A percentile compares a stretch with the other conserved stretches of the same genome.
Conservation (phyloP, 2,113 vertebrate species). For the Mystacornis crossleyi region DNA sequence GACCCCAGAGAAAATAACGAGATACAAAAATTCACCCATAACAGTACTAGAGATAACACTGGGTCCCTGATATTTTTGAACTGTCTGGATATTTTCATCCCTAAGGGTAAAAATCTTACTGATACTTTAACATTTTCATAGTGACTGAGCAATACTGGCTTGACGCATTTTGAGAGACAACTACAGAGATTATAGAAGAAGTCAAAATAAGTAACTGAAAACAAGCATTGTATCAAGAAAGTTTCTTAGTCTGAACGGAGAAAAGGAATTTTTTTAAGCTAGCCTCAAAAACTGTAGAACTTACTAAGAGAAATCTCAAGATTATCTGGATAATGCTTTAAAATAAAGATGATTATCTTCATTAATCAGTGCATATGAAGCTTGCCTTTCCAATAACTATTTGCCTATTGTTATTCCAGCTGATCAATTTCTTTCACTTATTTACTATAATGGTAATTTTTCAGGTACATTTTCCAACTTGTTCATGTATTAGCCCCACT, state of each 20-base stretch:
- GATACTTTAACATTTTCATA: not conserved
- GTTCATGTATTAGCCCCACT: not conserved
- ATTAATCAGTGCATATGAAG: not conserved
- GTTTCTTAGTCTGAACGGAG: not conserved
- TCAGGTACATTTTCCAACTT: not conserved
- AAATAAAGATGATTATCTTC: not conserved
- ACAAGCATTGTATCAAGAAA: not conserved
- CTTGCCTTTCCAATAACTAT: not conserved
- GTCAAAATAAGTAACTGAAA: not conserved
- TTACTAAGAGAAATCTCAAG: not conserved
- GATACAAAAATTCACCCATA: not conserved
- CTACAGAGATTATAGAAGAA: not conserved
- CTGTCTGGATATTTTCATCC: not conserved
- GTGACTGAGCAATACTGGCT: not conserved
- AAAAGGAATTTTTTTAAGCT: not conserved
- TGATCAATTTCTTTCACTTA: not conserved
- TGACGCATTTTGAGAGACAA: not conserved
- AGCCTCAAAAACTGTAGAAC: not conserved
- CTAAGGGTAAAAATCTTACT: not conserved
- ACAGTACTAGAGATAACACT: not conserved
- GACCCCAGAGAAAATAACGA: fast-evolving
- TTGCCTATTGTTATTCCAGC: not conserved
- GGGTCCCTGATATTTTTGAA: not conserved
- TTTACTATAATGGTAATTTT: not conserved
- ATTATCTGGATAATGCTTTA: not conserved